Conservation (phyloP, 2,797 vertebrate genomes). For the Paguma larvata region DNA sequence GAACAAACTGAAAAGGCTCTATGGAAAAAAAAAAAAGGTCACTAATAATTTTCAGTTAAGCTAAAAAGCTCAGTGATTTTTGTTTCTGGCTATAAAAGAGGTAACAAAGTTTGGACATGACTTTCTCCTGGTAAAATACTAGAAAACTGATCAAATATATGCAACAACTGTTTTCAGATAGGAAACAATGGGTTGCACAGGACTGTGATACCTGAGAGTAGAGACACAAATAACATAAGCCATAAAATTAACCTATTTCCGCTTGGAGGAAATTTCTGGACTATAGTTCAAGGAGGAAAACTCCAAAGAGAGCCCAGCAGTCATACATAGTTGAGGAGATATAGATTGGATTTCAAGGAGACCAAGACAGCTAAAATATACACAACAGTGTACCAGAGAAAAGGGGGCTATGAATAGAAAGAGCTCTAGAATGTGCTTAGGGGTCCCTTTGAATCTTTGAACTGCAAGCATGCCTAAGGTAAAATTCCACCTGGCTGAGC, state of each 20-base stretch:
- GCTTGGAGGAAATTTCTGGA: neutral
- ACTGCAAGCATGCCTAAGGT: neutral
- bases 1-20: neutral
- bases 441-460: neutral
- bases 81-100: neutral
- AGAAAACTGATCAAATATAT: neutral
- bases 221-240: neutral
- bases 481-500: neutral
- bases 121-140: neutral
- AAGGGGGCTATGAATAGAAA: neutral
- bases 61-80: neutral
- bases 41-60: conserved; percentile 20
- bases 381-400: neutral
- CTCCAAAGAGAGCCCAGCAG: neutral
- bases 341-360: neutral
- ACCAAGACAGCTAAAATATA: neutral
- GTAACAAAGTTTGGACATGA: neutral
- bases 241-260: neutral
- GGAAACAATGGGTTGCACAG: neutral
- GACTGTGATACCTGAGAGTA: neutral
- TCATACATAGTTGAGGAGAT: neutral
- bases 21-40: neutral
- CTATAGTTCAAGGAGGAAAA: neutral
- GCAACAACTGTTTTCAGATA: conserved; percentile 1
- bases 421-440: neutral